Conservation (phyloP, 2,797 vertebrate genomes). For the Cirrhinus mrigala region DNA sequence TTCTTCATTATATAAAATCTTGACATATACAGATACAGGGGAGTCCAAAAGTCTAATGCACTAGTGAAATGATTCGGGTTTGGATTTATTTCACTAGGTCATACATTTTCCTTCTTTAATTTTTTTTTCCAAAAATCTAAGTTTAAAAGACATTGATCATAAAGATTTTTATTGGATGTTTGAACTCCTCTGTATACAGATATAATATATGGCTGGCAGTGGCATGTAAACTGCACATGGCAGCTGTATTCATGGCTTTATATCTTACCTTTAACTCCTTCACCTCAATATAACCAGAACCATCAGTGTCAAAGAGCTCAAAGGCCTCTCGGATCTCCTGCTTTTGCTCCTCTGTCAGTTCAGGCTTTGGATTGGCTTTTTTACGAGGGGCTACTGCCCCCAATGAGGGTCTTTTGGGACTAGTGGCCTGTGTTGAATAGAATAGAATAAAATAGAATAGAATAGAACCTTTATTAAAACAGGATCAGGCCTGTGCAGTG, state of each 20-base stretch:
- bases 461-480: not conserved
- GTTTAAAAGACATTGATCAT: not conserved
- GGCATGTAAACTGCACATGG: not conserved
- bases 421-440: constrained; percentile 80
- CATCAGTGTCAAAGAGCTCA: constrained; percentile 91
- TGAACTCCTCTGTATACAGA: not conserved
- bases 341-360: constrained; percentile 89
- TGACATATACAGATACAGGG: not conserved
- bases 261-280: constrained; percentile 89
- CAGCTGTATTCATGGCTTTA: not conserved
- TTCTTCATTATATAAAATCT: not conserved
- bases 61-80: not conserved
- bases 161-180: not conserved
- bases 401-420: constrained; percentile 83
- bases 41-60: not conserved
- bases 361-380: constrained; percentile 83
- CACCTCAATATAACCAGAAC: constrained; percentile 88
- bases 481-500: not conserved
- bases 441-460: not conserved
- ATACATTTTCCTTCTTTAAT: not conserved
- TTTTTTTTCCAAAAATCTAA: not conserved
- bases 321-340: constrained; percentile 93
- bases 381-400: constrained; percentile 83
- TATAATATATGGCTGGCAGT: not conserved
- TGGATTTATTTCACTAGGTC: not conserved